A percentile compares a stretch with the other conserved stretches of the same genome.
Conservation (phyloP, 2,797 vertebrate species). For the Lateolabrax maculatus region DNA sequence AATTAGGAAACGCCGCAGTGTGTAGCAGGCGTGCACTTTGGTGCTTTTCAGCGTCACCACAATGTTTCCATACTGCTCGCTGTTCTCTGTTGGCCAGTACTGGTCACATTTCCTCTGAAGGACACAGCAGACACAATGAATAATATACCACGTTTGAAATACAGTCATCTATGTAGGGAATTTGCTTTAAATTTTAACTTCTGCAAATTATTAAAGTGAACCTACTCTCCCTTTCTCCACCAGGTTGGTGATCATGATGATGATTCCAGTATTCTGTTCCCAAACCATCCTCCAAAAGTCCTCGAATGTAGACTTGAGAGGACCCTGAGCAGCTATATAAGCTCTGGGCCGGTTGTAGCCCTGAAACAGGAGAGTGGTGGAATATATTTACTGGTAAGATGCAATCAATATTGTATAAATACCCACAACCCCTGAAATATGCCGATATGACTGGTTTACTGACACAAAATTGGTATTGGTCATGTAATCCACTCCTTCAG, state of each 20-base stretch:
- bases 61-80: slow-evolving; percentile 96
- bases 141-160: fast-evolving
- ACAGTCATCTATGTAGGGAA: neutral
- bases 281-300: slow-evolving; percentile 99
- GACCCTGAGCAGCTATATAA: slow-evolving; percentile 98
- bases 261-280: slow-evolving; percentile 97
- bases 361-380: slow-evolving; percentile 82
- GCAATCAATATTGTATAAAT: slow-evolving; percentile 39
- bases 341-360: slow-evolving; percentile 97
- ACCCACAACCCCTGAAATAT: slow-evolving; percentile 18
- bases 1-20: slow-evolving; percentile 92
- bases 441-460: slow-evolving; percentile 25
- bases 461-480: slow-evolving; percentile 20
- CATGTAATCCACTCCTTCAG: slow-evolving; percentile 29
- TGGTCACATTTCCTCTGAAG: slow-evolving; percentile 98
- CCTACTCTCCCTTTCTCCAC: slow-evolving; percentile 99
- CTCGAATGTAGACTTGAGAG: slow-evolving; percentile 98
- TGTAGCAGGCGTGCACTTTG: slow-evolving; percentile 96
- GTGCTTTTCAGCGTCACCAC: slow-evolving; percentile 97
- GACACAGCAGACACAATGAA: slow-evolving; percentile 6
- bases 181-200: neutral
- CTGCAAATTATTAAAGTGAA: slow-evolving; percentile 21
- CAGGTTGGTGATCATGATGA: slow-evolving; percentile 99
- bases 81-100: slow-evolving; percentile 98
- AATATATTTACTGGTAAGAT: slow-evolving; percentile 28